Conservation (phyloP, 2,888 invertebrate genomes). For the Crioceris asparagi region DNA sequence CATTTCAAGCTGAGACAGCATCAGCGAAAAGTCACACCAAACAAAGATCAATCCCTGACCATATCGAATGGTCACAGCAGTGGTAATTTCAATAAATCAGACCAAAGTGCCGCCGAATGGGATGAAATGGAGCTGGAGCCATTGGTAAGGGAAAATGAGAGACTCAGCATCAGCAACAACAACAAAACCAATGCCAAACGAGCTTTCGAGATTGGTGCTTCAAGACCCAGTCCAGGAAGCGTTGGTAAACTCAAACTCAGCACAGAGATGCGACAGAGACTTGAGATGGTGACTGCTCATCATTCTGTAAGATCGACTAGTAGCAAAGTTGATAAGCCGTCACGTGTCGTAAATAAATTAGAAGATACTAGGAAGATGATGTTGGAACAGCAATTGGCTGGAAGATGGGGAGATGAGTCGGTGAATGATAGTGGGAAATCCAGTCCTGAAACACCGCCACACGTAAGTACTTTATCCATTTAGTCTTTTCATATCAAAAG, state of each 20-base stretch:
- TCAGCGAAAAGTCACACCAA: conserved; percentile 70
- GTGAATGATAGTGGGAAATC: conserved; percentile 36
- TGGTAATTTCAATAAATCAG: conserved; percentile 10
- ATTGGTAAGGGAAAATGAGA: conserved; percentile 29
- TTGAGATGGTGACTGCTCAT: conserved; percentile 81
- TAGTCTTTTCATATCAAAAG: no score
- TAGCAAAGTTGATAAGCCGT: conserved; percentile 55
- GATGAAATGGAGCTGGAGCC: conserved; percentile 73
- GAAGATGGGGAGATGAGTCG: conserved; percentile 50
- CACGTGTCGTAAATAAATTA: conserved; percentile 64
- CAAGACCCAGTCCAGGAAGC: conserved; percentile 73
- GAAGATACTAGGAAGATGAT: conserved; percentile 78
- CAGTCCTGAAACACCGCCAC: conserved; percentile 31
- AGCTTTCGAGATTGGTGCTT: conserved; percentile 72
- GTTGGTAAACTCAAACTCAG: conserved; percentile 84
- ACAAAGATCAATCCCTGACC: conserved; percentile 37
- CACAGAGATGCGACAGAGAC: conserved; percentile 81
- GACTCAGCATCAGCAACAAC: conserved; percentile 18
- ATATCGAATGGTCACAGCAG: conserved; percentile 14
- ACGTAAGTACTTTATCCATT: no score
- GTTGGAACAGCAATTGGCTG: conserved; percentile 74
- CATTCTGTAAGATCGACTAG: conserved; percentile 74
- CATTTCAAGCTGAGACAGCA: conserved; percentile 79
- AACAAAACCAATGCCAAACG: conserved; percentile 34
- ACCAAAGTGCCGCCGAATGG: conserved; percentile 55